Evolutionary conservation across 2,113 vertebrate genomes (phyloP), one percentile per base, ranked within the genome.

Genomic region (Oryzias javanicus): DNA sequence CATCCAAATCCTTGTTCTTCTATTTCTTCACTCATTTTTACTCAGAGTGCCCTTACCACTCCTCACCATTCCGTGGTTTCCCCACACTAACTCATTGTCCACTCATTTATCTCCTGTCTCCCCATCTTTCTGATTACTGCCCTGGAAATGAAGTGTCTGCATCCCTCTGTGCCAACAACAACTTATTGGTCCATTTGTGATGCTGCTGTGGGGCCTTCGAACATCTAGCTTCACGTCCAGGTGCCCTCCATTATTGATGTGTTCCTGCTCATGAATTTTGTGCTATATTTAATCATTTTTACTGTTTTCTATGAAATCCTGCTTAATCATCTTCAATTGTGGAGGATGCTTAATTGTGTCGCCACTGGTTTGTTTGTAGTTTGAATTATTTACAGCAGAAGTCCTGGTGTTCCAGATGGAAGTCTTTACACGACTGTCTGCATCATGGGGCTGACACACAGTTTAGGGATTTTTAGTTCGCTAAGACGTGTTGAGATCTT

Each of bases 101-200:
- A 45, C 67, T 79, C 79, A 84, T 87, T 81, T 79, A 72, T 87
- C 85, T 83, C 64, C 60, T 0, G 25, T 75, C 60, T 60, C 56
- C 66, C 52, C 60, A 66, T 74, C 73, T 80, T 72, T 72, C 67
- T 76, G 79, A 86, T 80, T 79, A 70, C 60, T 15, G 35, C 68
- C 76, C 70, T 64, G 69, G 58, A 83, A 82, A 83, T 81, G 68
- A 69, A 46, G 60, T 81, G 67, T 61, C 27, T 59, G 22, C 42
- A 45, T 82, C 49, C 49, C 49, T 60, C 40, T 18, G 22, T 63
- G 63, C 53, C 54, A 78, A 57, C 49, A 71, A 49, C 47, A 63
- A 51, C 55, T 45, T 66, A 46, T 49, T 48, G 17, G 61, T 68
- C 18, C 19, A 8, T 66, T 20, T 47, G 6, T 42, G 20, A 56